Evolutionary conservation across 2,797 vertebrate genomes (phyloP).

Genomic region (Helicolenus hilgendorfi): DNA sequence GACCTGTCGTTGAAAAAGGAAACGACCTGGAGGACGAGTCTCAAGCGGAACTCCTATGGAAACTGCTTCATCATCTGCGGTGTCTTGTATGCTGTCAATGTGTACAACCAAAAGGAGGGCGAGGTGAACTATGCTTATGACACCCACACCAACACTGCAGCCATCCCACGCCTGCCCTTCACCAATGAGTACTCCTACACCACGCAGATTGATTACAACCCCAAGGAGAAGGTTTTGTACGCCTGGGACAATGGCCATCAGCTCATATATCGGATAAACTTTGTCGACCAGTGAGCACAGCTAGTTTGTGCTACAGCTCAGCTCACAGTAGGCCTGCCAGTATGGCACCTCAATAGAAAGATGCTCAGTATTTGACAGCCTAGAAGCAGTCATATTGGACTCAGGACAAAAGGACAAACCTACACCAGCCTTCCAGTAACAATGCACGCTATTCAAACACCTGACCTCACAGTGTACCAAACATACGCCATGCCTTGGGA

Average conservation of each 20-base stretch:
- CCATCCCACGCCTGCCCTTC: slow-evolving; percentile 93
- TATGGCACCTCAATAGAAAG: slow-evolving; percentile 21
- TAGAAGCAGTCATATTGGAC: slow-evolving; percentile 63
- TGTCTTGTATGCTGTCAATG: slow-evolving; percentile 95
- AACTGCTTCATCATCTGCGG: slow-evolving; percentile 99
- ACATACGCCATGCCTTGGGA: slow-evolving; percentile 41
- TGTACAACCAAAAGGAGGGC: slow-evolving; percentile 94
- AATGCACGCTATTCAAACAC: slow-evolving; percentile 63
- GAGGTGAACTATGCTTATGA: slow-evolving; percentile 97
- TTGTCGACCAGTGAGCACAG: slow-evolving; percentile 92
- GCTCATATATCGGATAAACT: slow-evolving; percentile 94
- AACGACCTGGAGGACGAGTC: slow-evolving; percentile 95
- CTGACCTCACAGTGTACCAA: slow-evolving; percentile 64
- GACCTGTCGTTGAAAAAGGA: slow-evolving; percentile 96
- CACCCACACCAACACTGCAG: slow-evolving; percentile 96
- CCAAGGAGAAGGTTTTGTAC: slow-evolving; percentile 96
- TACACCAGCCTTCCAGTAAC: slow-evolving; percentile 50
- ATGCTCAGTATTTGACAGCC: slow-evolving; percentile 58
- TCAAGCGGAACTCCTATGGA: slow-evolving; percentile 94
- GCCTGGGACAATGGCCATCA: slow-evolving; percentile 99
- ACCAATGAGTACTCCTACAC: slow-evolving; percentile 95
- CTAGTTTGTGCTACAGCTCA: slow-evolving; percentile 19
- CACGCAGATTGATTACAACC: slow-evolving; percentile 98
- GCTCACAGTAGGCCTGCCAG: slow-evolving; percentile 31
- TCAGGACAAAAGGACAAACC: slow-evolving; percentile 56